Base-by-base conservation (phyloP, 2,113 vertebrate genomes). In the Arenaria interpres region DNA sequence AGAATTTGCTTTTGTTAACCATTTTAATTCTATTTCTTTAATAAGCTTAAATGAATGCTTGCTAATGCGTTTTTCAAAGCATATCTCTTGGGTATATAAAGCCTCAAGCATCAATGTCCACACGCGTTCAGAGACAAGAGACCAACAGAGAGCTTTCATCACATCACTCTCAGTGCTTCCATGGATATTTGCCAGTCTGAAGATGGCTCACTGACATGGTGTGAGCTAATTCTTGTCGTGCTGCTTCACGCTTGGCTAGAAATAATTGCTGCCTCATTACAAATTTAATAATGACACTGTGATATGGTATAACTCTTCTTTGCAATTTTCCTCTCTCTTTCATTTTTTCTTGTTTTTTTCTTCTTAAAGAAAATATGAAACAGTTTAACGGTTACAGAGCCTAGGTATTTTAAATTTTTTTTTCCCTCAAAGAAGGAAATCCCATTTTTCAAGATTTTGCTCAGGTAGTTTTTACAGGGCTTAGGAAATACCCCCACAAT, bases 191-290 rank as follows among this genome's bases (percentile, higher is more conserved):
- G 67, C 78, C 91, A 90, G 63, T 8, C 57, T 68, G 71, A 19
- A 45, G 90, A 72, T 7, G 7, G 35, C 80, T 95, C 32, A 2
- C 57, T 75, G 54, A 56, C 86, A 50, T 0, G n/a, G 57, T 48
- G 64, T 20, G 85, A 90, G 78, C 59, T 78, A 59, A 50, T 50
- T 59, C 81, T 72, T 88, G 69, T 45, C 75, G 7, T 30, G 69
- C 72, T 72, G 3, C 88, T 94, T 95, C 89, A 88, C 1, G 54
- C 91, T 30, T 43, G 69, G 77, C 67, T 75, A 74, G 78, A 60
- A 96, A 69, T 78, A 85, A 90, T 53, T 43, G 51, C 64, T 94
- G 83, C 54, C 85, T 93, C 64, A 20, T 84, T 88, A 67, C 68
- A 48, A 74, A 94, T 95, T 85, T 88, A 88, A 94, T 95, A 91